A percentile compares a stretch with the other conserved stretches of the same genome.
phyloP scores from a whole-genome alignment of 2,113 vertebrate species.

The Bos indicus region DNA sequence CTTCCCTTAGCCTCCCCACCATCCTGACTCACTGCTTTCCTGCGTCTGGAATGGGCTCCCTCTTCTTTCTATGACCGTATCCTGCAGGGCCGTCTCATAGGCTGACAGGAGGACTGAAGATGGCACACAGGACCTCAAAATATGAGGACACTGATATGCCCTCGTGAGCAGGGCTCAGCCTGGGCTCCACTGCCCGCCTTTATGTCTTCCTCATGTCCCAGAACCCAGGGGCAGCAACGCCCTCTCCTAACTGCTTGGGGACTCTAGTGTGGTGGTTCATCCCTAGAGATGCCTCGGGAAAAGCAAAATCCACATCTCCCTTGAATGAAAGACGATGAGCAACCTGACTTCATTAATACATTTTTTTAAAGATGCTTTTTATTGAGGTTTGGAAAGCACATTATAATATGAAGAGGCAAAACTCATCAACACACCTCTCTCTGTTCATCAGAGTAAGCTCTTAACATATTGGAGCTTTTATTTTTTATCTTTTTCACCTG shows the following conservation, averaged over 20 bases:
- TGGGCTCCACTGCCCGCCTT: too few species aligned
- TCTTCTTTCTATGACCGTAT: slow-evolving; percentile 21
- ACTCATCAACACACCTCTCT: not conserved
- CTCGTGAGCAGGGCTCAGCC: not conserved
- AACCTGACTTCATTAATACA: not conserved
- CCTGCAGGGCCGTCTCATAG: not conserved
- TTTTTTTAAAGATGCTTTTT: not conserved
- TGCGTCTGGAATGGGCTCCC: not conserved
- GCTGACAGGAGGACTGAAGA: slow-evolving; percentile 3
- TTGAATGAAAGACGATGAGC: not conserved
- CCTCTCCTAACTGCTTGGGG: not conserved
- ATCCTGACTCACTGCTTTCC: slow-evolving; percentile 60
- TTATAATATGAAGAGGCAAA: not conserved
- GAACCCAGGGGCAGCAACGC: not conserved
- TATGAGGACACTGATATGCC: not conserved
- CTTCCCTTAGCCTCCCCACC: slow-evolving; percentile 51
- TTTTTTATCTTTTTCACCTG: not conserved
- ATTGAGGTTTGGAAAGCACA: not conserved
- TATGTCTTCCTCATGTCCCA: fast-evolving
- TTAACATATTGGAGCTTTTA: not conserved
- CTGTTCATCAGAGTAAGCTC: not conserved
- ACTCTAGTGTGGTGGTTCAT: not conserved
- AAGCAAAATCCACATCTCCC: not conserved
- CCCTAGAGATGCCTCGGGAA: not conserved
- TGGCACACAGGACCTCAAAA: not conserved